A percentile compares a stretch with the other conserved stretches of the same genome.
Evolutionary conservation across 2,113 vertebrate genomes (phyloP).

Genomic region (Romanogobio albipinnatus): DNA sequence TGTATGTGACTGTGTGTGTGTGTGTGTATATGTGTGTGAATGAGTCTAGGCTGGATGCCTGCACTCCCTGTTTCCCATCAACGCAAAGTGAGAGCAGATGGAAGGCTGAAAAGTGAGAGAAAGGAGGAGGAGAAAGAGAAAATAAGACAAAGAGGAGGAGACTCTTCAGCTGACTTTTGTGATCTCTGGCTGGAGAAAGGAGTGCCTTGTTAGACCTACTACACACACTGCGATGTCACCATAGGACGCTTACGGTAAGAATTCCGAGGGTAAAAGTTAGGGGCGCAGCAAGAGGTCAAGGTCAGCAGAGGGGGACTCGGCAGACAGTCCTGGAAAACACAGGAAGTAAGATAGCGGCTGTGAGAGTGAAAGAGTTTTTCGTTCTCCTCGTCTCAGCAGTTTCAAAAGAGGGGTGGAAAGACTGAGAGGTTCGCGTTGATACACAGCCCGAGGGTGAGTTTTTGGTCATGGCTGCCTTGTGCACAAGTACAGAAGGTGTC

Average conservation of each 20-base stretch:
- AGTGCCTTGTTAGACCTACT: neutral
- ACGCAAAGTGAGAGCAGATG: constrained; percentile 27
- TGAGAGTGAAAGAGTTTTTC: neutral
- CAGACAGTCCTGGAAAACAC: constrained; percentile 2
- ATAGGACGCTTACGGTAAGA: constrained; percentile 27
- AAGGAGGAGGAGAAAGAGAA: constrained; percentile 11
- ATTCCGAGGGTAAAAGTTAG: neutral
- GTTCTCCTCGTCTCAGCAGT: neutral
- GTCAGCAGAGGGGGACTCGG: neutral
- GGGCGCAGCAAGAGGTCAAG: constrained; percentile 5
- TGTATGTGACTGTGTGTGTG: constrained; percentile 31
- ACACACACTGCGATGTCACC: neutral
- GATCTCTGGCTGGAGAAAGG: constrained; percentile 29
- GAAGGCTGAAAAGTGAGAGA: neutral
- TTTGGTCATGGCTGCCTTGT: neutral
- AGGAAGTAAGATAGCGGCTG: constrained; percentile 43
- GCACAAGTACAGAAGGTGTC: neutral
- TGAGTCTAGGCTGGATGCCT: constrained; percentile 46
- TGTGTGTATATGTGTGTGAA: constrained; percentile 40
- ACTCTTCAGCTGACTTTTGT: neutral
- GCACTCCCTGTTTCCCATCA: constrained; percentile 40
- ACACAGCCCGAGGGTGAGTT: neutral
- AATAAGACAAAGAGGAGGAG: constrained; percentile 39
- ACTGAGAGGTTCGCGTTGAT: neutral
- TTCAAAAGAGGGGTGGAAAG: neutral